Conservation (phyloP, 2,797 vertebrate species). For the Crocidura indochinensis region DNA sequence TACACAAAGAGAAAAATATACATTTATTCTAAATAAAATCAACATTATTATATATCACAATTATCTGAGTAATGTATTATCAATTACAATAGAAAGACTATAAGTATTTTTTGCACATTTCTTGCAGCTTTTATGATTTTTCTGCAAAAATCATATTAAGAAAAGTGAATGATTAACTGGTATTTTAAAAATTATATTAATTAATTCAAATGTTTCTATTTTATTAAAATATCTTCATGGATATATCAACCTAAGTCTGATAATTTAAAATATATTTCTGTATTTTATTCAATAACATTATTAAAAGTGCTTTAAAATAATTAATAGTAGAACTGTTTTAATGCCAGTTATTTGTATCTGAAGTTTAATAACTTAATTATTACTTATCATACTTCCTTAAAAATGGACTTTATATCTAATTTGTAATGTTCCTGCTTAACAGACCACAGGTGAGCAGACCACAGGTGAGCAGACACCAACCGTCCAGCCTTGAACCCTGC, state of each 20-base stretch:
- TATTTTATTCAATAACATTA: not conserved
- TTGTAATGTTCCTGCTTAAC: too few species aligned
- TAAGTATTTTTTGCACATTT: not conserved
- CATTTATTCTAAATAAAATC: too few species aligned
- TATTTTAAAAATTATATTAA: conserved; percentile 56
- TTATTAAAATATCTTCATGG: conserved; percentile 61
- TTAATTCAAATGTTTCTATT: not conserved
- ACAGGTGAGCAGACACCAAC: too few species aligned
- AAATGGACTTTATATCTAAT: too few species aligned
- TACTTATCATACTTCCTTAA: too few species aligned
- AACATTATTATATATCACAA: not conserved
- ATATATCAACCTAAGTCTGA: not conserved
- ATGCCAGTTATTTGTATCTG: too few species aligned
- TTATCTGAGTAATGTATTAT: not conserved
- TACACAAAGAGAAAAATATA: too few species aligned
- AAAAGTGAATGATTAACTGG: conserved; percentile 34
- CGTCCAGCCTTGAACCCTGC: too few species aligned
- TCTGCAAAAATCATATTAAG: conserved; percentile 15
- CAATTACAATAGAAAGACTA: not conserved
- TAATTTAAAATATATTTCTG: not conserved
- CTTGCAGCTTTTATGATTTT: not conserved
- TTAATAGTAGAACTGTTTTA: too few species aligned
- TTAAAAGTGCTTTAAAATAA: not conserved
- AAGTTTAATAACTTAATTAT: too few species aligned
- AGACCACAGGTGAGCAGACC: too few species aligned